Base-by-base conservation (phyloP, 2,113 vertebrate species). In the Charadrius vociferus region DNA sequence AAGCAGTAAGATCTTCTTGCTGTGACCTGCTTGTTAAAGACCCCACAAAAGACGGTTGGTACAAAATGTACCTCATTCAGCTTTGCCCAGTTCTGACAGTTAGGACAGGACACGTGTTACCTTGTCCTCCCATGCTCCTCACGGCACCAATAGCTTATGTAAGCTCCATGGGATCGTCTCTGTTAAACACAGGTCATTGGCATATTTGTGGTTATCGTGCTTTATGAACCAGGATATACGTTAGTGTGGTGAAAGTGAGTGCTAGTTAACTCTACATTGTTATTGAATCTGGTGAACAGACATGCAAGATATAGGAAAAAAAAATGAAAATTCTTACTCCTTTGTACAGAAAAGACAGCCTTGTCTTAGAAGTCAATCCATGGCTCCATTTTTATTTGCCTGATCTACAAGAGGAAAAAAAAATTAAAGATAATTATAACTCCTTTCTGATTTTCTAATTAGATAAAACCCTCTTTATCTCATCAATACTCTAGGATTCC, bases 121-220 rank as follows among this genome's bases (percentile, higher is more conserved):
- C 7, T 77, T 61, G 4, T 27, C 6, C 11, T 36, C 3, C 13
- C 3, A 0, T 3, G 12, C 10, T 81, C 16, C 36, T 84, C 22
- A 6, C 1, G 3, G 17, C 36, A 43, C 26, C 30, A 20, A 21
- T 3, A 34, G 5, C 27, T 73, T 36, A 3, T 49, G 23, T 66
- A n/a, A 26, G 5, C 5, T 21, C 27, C 61, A 6, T 56, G n/a
- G 26, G 36, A n/a, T 20, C 0, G 0, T 39, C 18, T 1, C 0
- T 27, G 12, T 47, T 20, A 49, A 82, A 53, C 12, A 12, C 4
- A 23, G 5, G 27, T 22, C 9, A 21, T 9, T 39, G 43, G 7
- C 23, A 32, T 86, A 2, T 8, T 39, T 9, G 39, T 82, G 21
- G 6, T 49, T 43, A 21, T 17, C 52, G 14, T 52, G 13, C 21